A percentile compares a stretch with the other conserved stretches of the same genome.
Evolutionary conservation across 92 coral and sea anemone species (phyloP).

Genomic region (Epizoanthus stellaris): DNA sequence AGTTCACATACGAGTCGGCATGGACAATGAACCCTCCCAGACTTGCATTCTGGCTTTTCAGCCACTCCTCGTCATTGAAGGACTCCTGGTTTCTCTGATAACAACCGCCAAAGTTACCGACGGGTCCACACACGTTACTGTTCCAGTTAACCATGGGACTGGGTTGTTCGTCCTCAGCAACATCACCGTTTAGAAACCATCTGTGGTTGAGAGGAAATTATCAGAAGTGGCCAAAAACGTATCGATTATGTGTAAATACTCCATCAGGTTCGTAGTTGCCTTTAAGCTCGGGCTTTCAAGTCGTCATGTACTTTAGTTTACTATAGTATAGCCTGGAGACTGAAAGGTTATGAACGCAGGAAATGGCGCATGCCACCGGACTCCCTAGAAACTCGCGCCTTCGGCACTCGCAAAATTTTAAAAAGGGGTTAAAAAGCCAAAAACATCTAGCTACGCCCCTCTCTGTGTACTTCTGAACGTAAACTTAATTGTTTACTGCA

Average conservation of each 20-base stretch:
- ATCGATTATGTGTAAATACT: background rate
- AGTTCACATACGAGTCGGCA: conserved; percentile 77
- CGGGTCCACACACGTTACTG: conserved; percentile 80
- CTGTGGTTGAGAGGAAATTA: conserved; percentile 40
- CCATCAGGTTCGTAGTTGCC: too few species aligned
- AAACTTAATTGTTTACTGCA: background rate
- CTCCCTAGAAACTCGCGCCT: too few species aligned
- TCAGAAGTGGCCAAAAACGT: background rate
- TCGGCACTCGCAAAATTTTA: too few species aligned
- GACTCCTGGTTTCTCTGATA: conserved; percentile 61
- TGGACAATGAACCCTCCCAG: conserved; percentile 81
- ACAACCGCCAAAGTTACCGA: conserved; percentile 78
- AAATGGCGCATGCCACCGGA: too few species aligned
- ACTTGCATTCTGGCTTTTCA: conserved; percentile 49
- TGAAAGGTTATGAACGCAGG: too few species aligned
- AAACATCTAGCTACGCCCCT: too few species aligned
- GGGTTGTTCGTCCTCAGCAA: conserved; percentile 37
- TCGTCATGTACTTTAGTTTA: too few species aligned
- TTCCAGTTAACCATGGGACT: conserved; percentile 89
- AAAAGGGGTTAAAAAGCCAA: too few species aligned
- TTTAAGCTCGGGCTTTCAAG: too few species aligned
- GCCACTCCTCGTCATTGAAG: conserved; percentile 73
- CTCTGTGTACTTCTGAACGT: background rate
- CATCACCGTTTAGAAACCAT: conserved; percentile 69
- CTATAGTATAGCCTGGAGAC: too few species aligned